Evolutionary conservation across 2,888 invertebrate genomes (phyloP), one percentile per base, ranked within the genome.

Genomic region (Drosophila subquinaria): DNA sequence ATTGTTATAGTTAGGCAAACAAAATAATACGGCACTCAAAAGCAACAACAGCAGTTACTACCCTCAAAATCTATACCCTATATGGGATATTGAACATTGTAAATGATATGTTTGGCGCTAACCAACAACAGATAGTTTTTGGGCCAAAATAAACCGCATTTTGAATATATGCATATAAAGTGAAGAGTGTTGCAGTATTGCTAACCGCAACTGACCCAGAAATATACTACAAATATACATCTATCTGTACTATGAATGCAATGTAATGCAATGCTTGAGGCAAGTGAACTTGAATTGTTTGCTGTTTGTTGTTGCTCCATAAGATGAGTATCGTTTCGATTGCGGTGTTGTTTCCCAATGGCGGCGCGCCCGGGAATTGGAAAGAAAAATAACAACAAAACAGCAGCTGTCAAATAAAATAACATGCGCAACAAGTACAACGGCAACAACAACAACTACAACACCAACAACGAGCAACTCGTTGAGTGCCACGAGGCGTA

Each of bases 401-500:
- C 64, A 57, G 61, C 68, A 68, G 77, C 77, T 76, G 73, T 76
- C 76, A 76, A 76, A 71, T 67, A 36, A 69, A 73, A 42, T 56
- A 73, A 73, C 62, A 59, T 56, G 72, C 45, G 73, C 75, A 76
- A 77, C 76, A 77, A 76, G 75, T 77, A 60, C 66, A 63, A 68
- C 48, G 61, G 33, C 48, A 50, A 43, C 60, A 60, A n/a, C 15
- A 59, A 15, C 60, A 35, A 2, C n/a, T n/a, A n/a, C n/a, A n/a
- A n/a, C n/a, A n/a, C 15, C 30, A 62, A 2, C 53, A 53, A 33
- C 38, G 30, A 52, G 17, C 59, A 57, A 50, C 40, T 47, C 63
- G 50, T 48, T 51, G 50, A 59, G 75, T 64, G 72, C 75, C 84
- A 72, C 79, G 75, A 70, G 70, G 81, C 75, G 82, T 81, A 81